Evolutionary conservation across 2,888 invertebrate species (phyloP), one percentile per base, ranked within the genome.

Genomic region (Stenurella melanura): DNA sequence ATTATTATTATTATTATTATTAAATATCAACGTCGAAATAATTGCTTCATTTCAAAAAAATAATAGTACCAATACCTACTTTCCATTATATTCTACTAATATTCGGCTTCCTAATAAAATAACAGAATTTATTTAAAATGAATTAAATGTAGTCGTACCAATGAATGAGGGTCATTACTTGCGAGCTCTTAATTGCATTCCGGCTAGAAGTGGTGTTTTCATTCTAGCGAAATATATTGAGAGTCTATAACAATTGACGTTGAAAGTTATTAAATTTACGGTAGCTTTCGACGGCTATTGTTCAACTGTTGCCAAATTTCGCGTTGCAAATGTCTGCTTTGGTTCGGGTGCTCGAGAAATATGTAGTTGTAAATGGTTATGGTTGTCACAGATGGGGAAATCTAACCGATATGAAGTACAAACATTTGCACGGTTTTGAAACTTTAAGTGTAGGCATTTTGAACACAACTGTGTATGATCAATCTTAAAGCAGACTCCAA

Each of bases 211-310:
- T 12, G 42, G 42, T 42, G 50, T 50, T 50, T 50, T 15, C 50
- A 50, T 15, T 50, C 50, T 50, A n/a, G 50, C n/a, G 50, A n/a
- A 50, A 50, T 50, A n/a, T 50, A 50, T 50, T 50, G n/a, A n/a
- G n/a, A 50, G 50, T 50, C 15, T 50, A 50, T n/a, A 50, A 50
- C n/a, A 50, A 50, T 50, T 17, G 50, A 15, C 7, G 50, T 50
- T 50, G 50, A 50, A 50, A 50, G 50, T n/a, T 50, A 50, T 50
- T 50, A 50, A 15, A n/a, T n/a, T 50, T 50, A 50, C 50, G n/a
- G n/a, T n/a, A 15, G 50, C 50, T 50, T n/a, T 50, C 50, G 12
- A 50, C 50, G n/a, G 12, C 50, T 6, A n/a, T 2, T 42, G 42
- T 9, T 42, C 12, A 12, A 15, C 42, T 42, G 42, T 42, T 42